Base-by-base conservation (phyloP, 1,140 invertebrate species). In the Nymphalis io region DNA sequence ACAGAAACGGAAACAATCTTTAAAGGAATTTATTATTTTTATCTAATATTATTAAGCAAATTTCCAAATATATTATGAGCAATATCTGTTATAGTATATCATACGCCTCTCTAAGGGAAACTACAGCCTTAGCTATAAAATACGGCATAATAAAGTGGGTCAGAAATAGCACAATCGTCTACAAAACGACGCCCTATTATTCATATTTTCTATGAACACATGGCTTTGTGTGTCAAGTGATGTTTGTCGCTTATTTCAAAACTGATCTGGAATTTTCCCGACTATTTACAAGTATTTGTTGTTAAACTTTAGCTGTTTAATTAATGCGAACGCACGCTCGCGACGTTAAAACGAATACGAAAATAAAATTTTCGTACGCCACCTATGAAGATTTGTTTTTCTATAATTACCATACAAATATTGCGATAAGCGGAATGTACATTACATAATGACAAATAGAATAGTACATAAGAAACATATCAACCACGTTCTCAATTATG, bases 391-490 rank as follows among this genome's bases (percentile, higher is more conserved):
- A 81, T 85, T 86, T 80, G n/a, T 85, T 76, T 82, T 86, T 84
- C 86, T 80, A 82, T 82, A 87, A 88, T 85, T 87, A 81, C 81
- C 72, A 75, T 79, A 80, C 83, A 88, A 89, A 89, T 83, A 87
- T 80, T 72, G 64, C 75, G 40, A 73, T 78, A 75, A 79, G 76
- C 79, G 80, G 81, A 85, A 80, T 76, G 73, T 76, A 81, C 66
- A 82, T 85, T 87, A 78, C 76, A 80, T 83, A 78, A 83, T 78
- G 62, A 53, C 64, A 78, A 74, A 80, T 68, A 73, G 46, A 60
- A 20, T 51, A 61, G 62, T 69, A 62, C 68, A 74, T 69, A 69
- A 57, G 68, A 69, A 69, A 63, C 63, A 58, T 74, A 66, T 72
- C 51, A 53, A 58, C 70, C 60, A 58, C 53, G 68, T 72, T 66